Evolutionary conservation across 2,888 invertebrate species (phyloP), one percentile per base, ranked within the genome.

Genomic region (Thecocarcelia acutangulata): DNA sequence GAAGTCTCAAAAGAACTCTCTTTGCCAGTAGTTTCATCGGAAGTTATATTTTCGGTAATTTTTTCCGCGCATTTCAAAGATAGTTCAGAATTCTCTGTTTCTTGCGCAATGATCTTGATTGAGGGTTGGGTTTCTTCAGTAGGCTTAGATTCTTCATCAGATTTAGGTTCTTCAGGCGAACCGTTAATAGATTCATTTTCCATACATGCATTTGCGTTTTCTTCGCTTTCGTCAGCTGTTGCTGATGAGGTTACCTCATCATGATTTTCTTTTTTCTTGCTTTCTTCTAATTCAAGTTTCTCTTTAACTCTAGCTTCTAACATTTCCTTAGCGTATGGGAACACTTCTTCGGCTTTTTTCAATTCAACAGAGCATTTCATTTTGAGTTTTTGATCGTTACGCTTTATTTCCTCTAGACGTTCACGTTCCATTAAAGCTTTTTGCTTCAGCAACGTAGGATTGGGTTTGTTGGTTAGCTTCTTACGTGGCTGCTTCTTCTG

Each of bases 401-500:
- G 86, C 63, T 89, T 90, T 33, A 87, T 84, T 58, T 90, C 89
- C 21, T 88, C 87, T 68, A 90, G 84, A 12, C 89, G 88, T 75
- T 88, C 87, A 3, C 88, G 87, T 63, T 89, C 87, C 63, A 90
- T 85, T n/a, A 86, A 77, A 80, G 87, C 85, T 61, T 87, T 86
- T 75, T 87, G 87, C 64, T 90, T 89, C 11, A 90, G 75, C 12
- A 90, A 82, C 15, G 90, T 89, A 13, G 90, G 91, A 87, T 90
- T 90, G 12, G 89, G 90, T 83, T 88, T 90, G 64, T 88, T 87
- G 1, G 90, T 90, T 0, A 87, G 88, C 69, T 90, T 90, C 69
- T 90, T 90, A 3, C 91, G 88, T 8, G 91, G 90, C 63, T 90
- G 90, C 24, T 90, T 90, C 61, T 87, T 88, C 9, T 83, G 85